phyloP scores from a whole-genome alignment of 2,113 vertebrate species.

The Leucoraja erinaceus region DNA sequence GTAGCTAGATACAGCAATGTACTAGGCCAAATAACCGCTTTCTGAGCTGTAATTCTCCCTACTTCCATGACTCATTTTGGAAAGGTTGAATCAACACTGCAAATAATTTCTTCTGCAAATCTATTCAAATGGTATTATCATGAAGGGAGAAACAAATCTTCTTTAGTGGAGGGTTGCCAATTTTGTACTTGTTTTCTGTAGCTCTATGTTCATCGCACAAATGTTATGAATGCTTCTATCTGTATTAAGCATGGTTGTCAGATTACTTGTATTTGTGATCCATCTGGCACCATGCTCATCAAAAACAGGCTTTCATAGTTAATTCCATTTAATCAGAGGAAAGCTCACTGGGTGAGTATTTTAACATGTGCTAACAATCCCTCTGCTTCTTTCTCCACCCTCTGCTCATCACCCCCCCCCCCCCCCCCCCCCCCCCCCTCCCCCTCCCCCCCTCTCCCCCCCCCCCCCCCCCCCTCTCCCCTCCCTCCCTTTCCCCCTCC shows the following conservation, averaged over 20 bases:
- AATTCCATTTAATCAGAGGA: not conserved
- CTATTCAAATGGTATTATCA: not conserved
- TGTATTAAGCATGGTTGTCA: slow-evolving; percentile 7
- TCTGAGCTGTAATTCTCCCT: not conserved
- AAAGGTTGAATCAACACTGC: not conserved
- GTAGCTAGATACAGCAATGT: not conserved
- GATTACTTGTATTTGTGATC: not conserved
- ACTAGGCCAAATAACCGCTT: not conserved
- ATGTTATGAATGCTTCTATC: not conserved
- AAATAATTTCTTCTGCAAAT: not conserved
- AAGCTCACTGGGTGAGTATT: not conserved
- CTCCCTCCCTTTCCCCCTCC: no score
- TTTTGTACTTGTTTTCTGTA: not conserved
- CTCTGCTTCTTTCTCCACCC: no score
- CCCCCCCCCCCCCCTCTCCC: no score
- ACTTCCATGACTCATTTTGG: not conserved
- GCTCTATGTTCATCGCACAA: not conserved
- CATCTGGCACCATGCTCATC: not conserved
- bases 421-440: no score
- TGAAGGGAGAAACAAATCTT: not conserved
- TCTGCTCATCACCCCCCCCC: no score
- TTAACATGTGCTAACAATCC: not conserved
- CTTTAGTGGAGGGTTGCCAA: not conserved
- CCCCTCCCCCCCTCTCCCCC: no score
- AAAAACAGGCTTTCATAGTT: not conserved